Conservation (phyloP, 37 sponge, comb jelly and placozoan species). For the Oscarella lobularis region DNA sequence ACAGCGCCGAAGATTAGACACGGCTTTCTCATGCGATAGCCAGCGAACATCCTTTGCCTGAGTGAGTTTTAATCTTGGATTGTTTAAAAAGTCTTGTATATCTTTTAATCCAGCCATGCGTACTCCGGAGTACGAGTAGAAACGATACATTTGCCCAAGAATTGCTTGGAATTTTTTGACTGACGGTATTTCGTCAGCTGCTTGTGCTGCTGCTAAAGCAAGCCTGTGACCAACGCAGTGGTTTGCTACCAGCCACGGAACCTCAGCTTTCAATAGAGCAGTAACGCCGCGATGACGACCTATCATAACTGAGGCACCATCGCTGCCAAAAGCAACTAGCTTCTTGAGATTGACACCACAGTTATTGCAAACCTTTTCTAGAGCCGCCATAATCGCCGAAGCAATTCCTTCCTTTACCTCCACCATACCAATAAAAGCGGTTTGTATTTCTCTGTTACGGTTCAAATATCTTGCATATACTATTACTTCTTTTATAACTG, state of each 20-base stretch:
- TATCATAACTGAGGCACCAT: not conserved
- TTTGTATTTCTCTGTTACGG: not conserved
- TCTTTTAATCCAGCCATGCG: constrained; percentile 13
- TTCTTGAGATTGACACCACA: constrained; percentile 1
- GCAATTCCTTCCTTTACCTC: constrained; percentile 14
- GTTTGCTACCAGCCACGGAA: constrained; percentile 4
- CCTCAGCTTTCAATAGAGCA: not conserved
- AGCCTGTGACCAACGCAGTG: constrained; percentile 34
- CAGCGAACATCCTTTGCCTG: constrained; percentile 23
- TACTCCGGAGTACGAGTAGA: constrained; percentile 9
- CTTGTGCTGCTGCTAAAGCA: constrained; percentile 19
- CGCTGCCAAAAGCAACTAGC: constrained; percentile 9
- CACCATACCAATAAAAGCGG: not conserved
- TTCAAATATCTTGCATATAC: not conserved
- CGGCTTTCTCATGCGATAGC: constrained; percentile 33
- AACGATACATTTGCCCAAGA: constrained; percentile 19
- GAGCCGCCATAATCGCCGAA: constrained; percentile 3
- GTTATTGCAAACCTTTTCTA: not conserved
- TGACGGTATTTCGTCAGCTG: not conserved
- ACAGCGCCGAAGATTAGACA: constrained; percentile 13
- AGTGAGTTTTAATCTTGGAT: constrained; percentile 16
- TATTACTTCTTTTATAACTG: not conserved
- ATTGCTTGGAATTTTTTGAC: constrained; percentile 1
- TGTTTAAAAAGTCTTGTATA: constrained; percentile 19
- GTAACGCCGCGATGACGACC: not conserved